Evolutionary conservation across 2,797 vertebrate species (phyloP), one percentile per base, ranked within the genome.

Genomic region (Etheostoma perlongum): DNA sequence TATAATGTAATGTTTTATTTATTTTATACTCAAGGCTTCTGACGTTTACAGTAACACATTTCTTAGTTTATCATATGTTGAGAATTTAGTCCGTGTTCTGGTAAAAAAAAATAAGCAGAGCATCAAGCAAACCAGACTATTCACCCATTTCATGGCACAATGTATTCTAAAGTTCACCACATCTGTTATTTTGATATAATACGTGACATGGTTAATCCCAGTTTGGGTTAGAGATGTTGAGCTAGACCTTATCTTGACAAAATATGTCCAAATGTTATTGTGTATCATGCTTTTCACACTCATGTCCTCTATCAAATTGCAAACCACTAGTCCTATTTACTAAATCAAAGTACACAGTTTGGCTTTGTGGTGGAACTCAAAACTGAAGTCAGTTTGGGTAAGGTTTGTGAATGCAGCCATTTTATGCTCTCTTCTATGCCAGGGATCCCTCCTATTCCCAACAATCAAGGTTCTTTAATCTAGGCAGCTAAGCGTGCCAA

Each of bases 241-340:
- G 70, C 42, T 59, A 48, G 42, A 67, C 67, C 16, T 61, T 78
- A 76, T 85, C 67, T 79, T 85, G 63, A 88, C 68, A 81, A 88
- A 87, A 88, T 79, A 86, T 88, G 76, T 90, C 88, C 72, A 90
- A 90, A 91, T 91, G 89, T 89, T 90, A 91, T 89, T 88, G 82
- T 83, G 72, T 76, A 46, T 64, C 58, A 71, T 33, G 33, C 76
- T 53, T 81, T 71, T 72, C 65, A 72, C 72, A 80, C 79, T 83
- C 73, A 81, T 52, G 59, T 46, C 44, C 57, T 83, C 60, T 69
- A 81, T 86, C 75, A 79, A 85, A 84, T 82, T 76, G 76, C 74
- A 83, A 88, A 87, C 68, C 60, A 6, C 70, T 74, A 67, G 76
- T 71, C 62, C 62, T 87, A 86, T 90, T 88, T 85, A 82, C 79